Evolutionary conservation across 1,140 invertebrate species (phyloP).

Genomic region (Achroia grisella): DNA sequence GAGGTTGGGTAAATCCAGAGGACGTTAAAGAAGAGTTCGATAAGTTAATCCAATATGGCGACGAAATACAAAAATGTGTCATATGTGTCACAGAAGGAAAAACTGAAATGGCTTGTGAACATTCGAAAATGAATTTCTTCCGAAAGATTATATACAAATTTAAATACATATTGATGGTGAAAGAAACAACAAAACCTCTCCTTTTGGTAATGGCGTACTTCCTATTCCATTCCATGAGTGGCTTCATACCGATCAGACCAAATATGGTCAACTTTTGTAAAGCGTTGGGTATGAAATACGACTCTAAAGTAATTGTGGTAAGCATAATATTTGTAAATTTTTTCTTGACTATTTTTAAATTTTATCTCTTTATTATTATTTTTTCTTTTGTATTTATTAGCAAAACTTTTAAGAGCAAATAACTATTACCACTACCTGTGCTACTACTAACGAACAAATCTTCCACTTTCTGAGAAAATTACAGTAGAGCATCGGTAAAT

Average conservation of each 20-base stretch:
- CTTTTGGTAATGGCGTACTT: constrained; percentile 70
- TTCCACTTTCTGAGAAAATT: too few species aligned
- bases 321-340: constrained; percentile 16
- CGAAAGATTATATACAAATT: constrained; percentile 36
- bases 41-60: constrained; percentile 57
- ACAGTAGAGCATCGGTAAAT: too few species aligned
- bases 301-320: constrained; percentile 54
- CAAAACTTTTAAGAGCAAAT: too few species aligned
- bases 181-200: constrained; percentile 71
- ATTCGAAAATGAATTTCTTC: constrained; percentile 26
- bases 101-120: constrained; percentile 31
- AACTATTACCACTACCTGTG: too few species aligned
- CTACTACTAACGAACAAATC: too few species aligned
- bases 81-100: constrained; percentile 39
- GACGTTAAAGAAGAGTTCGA: constrained; percentile 71
- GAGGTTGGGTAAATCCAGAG: constrained; percentile 70
- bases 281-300: constrained; percentile 62
- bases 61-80: constrained; percentile 40
- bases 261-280: constrained; percentile 75
- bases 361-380: too few species aligned
- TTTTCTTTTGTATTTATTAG: too few species aligned
- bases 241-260: constrained; percentile 74
- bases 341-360: not conserved
- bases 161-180: constrained; percentile 48
- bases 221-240: constrained; percentile 72